Base-by-base conservation (phyloP, 2,888 invertebrate species). In the Eupithecia subumbrata region DNA sequence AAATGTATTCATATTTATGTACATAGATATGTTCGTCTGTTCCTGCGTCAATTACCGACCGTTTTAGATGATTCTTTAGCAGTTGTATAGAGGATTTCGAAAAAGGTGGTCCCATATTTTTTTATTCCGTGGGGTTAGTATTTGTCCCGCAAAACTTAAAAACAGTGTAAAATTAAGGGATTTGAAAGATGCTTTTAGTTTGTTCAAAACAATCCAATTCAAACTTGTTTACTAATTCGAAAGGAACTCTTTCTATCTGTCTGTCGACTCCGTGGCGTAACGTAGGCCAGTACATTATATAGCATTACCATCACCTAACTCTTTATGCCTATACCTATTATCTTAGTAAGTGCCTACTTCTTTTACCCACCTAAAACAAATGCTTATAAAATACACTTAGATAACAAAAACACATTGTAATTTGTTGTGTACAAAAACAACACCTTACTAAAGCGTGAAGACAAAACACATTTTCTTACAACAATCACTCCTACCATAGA, bases 401-500 rank as follows among this genome's bases (percentile, higher is more conserved):
- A 60, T 64, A 34, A 56, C 52, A 11, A 64, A 30, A 34, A 34
- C 64, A 34, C 60, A 7, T 30, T 16, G 34, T 64, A 34, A 64
- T 64, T 64, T 64, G 9, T 30, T 30, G 34, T 64, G 18, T 30
- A 4, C 16, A 34, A 64, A 64, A 64, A 37, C 34, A 67, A 37
- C 37, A 40, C 12, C 4, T 11, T 40, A 67, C 4, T 11, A 67
- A 67, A 40, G 4, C 37, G 14, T 5, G n/a, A 67, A 67, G 22
- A 67, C 40, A 40, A 67, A 67, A 40, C 67, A 67, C 37, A 67
- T 40, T 67, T 37, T 67, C 40, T n/a, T 8, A 64, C 11, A n/a
- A 12, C 5, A 11, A 43, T 14, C 34, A 64, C 64, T 37, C 8
- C 40, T 11, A 67, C 16, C 30, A 66, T 12, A 37, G 37, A 67